Conservation (phyloP, 2,888 invertebrate genomes). For the Hirtodrosophila cameraria region DNA sequence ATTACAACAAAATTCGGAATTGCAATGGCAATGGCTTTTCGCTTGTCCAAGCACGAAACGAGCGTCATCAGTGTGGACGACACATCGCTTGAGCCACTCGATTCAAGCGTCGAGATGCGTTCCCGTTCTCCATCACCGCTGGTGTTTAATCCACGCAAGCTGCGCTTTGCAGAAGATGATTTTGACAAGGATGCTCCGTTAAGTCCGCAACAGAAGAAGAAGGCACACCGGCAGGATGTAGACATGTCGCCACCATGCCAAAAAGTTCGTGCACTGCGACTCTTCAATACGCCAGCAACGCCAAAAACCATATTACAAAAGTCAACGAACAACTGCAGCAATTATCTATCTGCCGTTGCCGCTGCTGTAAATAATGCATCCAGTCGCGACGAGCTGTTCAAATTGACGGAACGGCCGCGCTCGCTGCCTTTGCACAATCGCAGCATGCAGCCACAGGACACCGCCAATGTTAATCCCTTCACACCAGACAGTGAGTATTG, state of each 20-base stretch:
- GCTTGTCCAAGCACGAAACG: slow-evolving; percentile 63
- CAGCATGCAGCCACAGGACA: slow-evolving; percentile 74
- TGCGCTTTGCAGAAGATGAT: slow-evolving; percentile 82
- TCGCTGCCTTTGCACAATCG: slow-evolving; percentile 83
- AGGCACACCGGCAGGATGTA: slow-evolving; percentile 16
- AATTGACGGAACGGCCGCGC: slow-evolving; percentile 82
- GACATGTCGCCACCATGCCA: slow-evolving; percentile 86
- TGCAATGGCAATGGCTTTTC: slow-evolving; percentile 74
- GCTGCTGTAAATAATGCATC: slow-evolving; percentile 52
- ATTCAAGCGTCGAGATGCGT: slow-evolving; percentile 79
- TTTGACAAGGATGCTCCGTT: slow-evolving; percentile 67
- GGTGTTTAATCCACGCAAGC: slow-evolving; percentile 81
- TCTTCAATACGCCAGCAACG: slow-evolving; percentile 94
- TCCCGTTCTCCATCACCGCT: slow-evolving; percentile 80
- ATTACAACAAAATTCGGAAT: slow-evolving; percentile 4
- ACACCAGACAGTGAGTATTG: slow-evolving; percentile 90
- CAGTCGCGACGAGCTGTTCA: slow-evolving; percentile 50
- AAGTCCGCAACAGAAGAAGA: slow-evolving; percentile 55
- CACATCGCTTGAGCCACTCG: slow-evolving; percentile 68
- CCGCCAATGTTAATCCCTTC: slow-evolving; percentile 93
- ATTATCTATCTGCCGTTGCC: slow-evolving; percentile 76
- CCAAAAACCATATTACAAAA: slow-evolving; percentile 89
- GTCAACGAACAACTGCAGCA: slow-evolving; percentile 86
- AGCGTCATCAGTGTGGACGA: slow-evolving; percentile 57
- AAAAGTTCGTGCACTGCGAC: slow-evolving; percentile 87